Evolutionary conservation across 2,797 vertebrate species (phyloP), one percentile per base, ranked within the genome.

Genomic region (Macropodus opercularis): DNA sequence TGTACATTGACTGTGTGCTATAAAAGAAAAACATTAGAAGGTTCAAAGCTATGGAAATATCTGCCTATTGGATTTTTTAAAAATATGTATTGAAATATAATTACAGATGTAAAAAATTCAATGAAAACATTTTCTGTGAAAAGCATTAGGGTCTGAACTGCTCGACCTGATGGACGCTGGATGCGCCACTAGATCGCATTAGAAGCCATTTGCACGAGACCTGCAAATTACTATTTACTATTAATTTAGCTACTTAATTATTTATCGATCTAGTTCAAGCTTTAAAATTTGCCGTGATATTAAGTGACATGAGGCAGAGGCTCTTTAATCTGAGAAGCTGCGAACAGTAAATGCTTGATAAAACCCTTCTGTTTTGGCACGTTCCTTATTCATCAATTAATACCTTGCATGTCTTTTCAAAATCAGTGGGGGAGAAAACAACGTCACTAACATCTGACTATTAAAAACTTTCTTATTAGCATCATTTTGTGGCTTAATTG

Each of bases 181-280:
- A 72, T 57, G 39, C 58, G 40, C 72, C 41, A 74, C 68, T 79
- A 70, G 46, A 63, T 66, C 63, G 70, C 60, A 54, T 21, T 44
- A 43, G 63, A 62, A 48, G 44, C 43, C 22, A 40, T 63, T 54
- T 63, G 34, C 24, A 55, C 54, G 21, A 19, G 5, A 19, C 9
- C 26, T 35, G 43, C 19, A 53, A 63, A 64, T 61, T 0, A 59
- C 3, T 36, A 14, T 32, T 48, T 7, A 3, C 55, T 40, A 56
- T 43, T 6, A 35, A 24, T 40, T 31, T 18, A 46, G 50, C 23
- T 19, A 3, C 17, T 40, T 31, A 35, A 52, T 62, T 63, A 21
- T 38, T 29, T 31, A 50, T 55, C 0, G 8, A 67, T 24, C 3
- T 3, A 22, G 10, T 39, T 18, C 4, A 57, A 59, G 8, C 36